Base-by-base conservation (phyloP, 37 sponge, comb jelly and placozoan genomes). In the Eunapius fragilis region DNA sequence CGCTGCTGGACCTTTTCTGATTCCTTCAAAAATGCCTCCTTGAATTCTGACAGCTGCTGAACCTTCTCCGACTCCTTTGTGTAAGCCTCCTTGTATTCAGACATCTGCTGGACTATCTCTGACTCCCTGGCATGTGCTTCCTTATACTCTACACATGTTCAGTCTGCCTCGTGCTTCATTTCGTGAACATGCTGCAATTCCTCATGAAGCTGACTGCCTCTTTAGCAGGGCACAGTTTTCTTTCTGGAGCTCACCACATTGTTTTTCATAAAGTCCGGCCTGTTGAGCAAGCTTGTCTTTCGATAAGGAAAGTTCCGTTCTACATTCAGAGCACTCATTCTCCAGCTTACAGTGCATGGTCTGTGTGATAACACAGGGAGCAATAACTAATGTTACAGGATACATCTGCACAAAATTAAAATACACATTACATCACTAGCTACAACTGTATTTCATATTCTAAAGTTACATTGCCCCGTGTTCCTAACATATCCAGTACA, bases 211-310 rank as follows among this genome's bases (percentile, higher is more conserved):
- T 47, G 33, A 12, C 31, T 70, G 31, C 41, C 78, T 85, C 50
- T 74, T 26, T 23, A 74, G 50, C 25, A 48, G 73, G 75, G 31
- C 58, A 14, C 27, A 24, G 58, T 83, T 83, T 3, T 83, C 84
- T 23, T 58, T 58, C 58, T 58, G 58, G 14, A 58, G 58, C 58
- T 58, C 58, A 17, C 14, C 58, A 58, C 22, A 58, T 11, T 58
- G 58, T 11, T 19, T 4, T 19, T 58, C 19, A 58, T 58, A 19
- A 12, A 58, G 58, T 58, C 58, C 58, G 14, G 19, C 6, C 58
- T 58, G 58, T 11, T 58, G 19, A 19, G 58, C 14, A 58, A 58
- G 58, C 58, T 58, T 58, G 58, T 58, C 58, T 58, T 58, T 58
- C 7, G 14, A 11, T 58, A 19, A 19, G 22, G 58, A 12, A 58